These are phyloP conservation scores for Ectropis grisescens DNA, from an alignment of 1,140 invertebrate genomes.

Conservation along the genomic window DNA sequence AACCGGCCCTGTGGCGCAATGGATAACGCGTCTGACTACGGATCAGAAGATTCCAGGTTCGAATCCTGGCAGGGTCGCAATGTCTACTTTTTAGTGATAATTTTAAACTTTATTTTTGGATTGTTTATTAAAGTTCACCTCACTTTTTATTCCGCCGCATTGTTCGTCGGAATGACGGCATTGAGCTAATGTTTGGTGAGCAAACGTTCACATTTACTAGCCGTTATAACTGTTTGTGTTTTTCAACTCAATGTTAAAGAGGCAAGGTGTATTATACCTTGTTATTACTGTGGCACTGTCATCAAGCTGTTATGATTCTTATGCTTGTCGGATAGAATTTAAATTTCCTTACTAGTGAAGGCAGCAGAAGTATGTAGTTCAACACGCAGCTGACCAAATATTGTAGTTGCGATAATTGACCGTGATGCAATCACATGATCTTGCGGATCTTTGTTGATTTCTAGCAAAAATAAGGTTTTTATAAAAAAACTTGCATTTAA, in stretches of 20 bases:
- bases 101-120: conserved; percentile 6
- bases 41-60: conserved; percentile 72
- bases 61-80: conserved; percentile 61
- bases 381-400: conserved; percentile 63
- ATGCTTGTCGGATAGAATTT: too few relatives aligned
- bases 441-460: conserved; percentile 9
- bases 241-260: conserved; percentile 14
- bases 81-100: conserved; percentile 11
- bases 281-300: too few relatives aligned
- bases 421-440: conserved; percentile 63
- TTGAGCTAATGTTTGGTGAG: conserved; percentile 46
- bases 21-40: conserved; percentile 94
- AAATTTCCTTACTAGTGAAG: too few relatives aligned
- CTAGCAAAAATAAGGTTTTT: too few relatives aligned
- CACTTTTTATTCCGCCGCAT: conserved; percentile 40
- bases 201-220: conserved; percentile 24
- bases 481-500: too few relatives aligned
- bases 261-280: conserved; percentile 17
- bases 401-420: conserved; percentile 64
- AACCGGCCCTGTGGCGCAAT: conserved; percentile 86
- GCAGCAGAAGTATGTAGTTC: conserved; percentile 18
- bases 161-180: conserved; percentile 38
- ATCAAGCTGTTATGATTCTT: too few relatives aligned
- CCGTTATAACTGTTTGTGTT: conserved; percentile 9
- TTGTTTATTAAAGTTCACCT: conserved; percentile 19